phyloP scores from a whole-genome alignment of 2,797 vertebrate genomes.

The Hyperoplus immaculatus region DNA sequence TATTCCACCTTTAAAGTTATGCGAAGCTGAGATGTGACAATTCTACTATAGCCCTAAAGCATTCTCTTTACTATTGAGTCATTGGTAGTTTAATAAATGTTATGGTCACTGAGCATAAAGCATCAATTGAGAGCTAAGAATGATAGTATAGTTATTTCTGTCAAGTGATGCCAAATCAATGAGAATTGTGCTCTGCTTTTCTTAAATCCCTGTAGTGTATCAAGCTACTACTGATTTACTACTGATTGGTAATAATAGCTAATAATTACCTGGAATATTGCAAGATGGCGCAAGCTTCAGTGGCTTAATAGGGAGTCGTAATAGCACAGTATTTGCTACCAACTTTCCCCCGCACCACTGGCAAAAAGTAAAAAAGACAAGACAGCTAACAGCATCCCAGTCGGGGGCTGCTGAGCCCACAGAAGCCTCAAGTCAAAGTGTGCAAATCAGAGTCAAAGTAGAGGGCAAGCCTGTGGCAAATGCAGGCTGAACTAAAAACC shows the following conservation, averaged over 20 bases:
- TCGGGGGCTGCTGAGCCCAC: slow-evolving; percentile 42
- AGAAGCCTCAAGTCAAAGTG: slow-evolving; percentile 68
- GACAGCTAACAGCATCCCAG: slow-evolving; percentile 42
- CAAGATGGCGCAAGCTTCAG: slow-evolving; percentile 1
- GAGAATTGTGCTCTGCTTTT: neutral
- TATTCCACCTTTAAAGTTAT: neutral
- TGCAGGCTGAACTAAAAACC: slow-evolving; percentile 62
- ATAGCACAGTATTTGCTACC: neutral
- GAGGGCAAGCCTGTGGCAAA: slow-evolving; percentile 69
- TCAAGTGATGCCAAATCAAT: neutral
- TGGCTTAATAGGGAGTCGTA: slow-evolving; percentile 9
- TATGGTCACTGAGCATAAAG: neutral
- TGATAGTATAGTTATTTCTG: neutral
- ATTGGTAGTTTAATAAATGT: neutral
- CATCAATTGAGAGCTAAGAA: neutral
- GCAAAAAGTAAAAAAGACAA: slow-evolving; percentile 47
- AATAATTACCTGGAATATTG: slow-evolving; percentile 11
- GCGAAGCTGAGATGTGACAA: neutral
- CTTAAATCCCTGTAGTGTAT: slow-evolving; percentile 4
- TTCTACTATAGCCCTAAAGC: neutral
- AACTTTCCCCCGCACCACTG: slow-evolving; percentile 17
- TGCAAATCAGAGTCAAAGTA: slow-evolving; percentile 67
- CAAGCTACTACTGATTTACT: neutral
- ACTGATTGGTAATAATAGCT: neutral
- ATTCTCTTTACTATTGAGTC: neutral